Conservation (phyloP, 1,140 invertebrate genomes). For the Caenorhabditis brenneri region DNA sequence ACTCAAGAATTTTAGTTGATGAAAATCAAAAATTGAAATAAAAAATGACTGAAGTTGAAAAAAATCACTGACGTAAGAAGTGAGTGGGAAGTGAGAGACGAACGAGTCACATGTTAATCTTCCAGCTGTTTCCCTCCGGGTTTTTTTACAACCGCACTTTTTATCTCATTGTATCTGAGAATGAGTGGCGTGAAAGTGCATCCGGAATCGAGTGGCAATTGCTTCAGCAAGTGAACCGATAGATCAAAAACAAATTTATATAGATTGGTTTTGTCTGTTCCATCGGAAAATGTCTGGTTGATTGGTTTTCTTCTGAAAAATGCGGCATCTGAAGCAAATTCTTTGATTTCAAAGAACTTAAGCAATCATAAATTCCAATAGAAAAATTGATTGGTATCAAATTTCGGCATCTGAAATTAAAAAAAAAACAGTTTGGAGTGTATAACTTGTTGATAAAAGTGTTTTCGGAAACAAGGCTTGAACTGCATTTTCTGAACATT, state of each 20-base stretch:
- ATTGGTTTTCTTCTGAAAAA: too few species aligned
- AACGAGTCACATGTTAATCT: conserved; percentile 15
- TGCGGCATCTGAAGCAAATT: too few species aligned
- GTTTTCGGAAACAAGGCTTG: too few species aligned
- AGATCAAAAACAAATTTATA: not conserved
- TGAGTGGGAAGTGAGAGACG: not conserved
- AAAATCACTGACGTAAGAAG: not conserved
- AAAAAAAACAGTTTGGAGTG: too few species aligned
- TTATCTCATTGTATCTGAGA: not conserved
- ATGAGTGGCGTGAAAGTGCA: not conserved
- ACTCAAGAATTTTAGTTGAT: not conserved
- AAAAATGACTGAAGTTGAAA: not conserved
- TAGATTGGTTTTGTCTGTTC: not conserved
- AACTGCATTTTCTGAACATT: too few species aligned
- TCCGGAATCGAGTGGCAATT: not conserved
- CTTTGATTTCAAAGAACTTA: too few species aligned
- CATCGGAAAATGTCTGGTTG: too few species aligned
- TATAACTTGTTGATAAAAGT: too few species aligned
- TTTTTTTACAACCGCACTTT: conserved; percentile 11
- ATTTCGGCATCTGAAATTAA: too few species aligned
- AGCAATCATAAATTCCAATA: too few species aligned
- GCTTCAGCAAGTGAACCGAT: not conserved
- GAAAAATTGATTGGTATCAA: too few species aligned
- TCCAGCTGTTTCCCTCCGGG: conserved; percentile 19
- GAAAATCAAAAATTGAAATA: not conserved